Conservation (phyloP, 2,113 vertebrate species). For the Okapia johnstoni region DNA sequence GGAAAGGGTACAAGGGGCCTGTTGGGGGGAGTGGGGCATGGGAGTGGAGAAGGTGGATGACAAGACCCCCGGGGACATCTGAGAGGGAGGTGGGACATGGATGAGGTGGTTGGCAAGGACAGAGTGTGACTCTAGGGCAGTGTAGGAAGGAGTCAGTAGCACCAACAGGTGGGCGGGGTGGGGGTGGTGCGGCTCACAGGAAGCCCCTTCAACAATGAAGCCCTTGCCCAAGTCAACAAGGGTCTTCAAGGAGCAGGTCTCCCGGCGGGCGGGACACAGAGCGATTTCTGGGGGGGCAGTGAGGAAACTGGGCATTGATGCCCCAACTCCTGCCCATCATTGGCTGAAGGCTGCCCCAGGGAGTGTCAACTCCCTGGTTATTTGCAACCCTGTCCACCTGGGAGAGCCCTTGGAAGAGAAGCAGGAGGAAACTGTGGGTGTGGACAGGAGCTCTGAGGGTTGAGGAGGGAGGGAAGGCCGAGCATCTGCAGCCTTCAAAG, state of each 20-base stretch:
- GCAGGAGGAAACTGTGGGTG: neutral
- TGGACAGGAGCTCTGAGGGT: neutral
- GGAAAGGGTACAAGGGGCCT: neutral
- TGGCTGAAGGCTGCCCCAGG: neutral
- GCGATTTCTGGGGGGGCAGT: fast-evolving
- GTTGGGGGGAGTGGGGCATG: neutral
- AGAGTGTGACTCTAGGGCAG: neutral
- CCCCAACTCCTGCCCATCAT: neutral
- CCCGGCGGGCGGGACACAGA: fast-evolving
- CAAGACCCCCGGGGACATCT: neutral
- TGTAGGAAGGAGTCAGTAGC: neutral
- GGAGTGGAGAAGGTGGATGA: neutral
- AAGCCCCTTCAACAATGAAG: neutral
- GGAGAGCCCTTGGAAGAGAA: neutral
- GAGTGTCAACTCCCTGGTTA: neutral
- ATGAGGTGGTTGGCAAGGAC: neutral
- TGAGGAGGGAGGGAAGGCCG: neutral
- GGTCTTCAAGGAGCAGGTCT: neutral
- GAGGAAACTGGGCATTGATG: neutral
- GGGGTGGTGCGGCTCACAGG: neutral
- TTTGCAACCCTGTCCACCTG: neutral
- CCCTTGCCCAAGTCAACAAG: neutral
- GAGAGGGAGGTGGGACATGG: neutral
- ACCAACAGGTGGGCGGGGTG: fast-evolving
- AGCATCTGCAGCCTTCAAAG: neutral